phyloP scores from a whole-genome alignment of 2,888 invertebrate genomes.

The Eumerus sabulonum region DNA sequence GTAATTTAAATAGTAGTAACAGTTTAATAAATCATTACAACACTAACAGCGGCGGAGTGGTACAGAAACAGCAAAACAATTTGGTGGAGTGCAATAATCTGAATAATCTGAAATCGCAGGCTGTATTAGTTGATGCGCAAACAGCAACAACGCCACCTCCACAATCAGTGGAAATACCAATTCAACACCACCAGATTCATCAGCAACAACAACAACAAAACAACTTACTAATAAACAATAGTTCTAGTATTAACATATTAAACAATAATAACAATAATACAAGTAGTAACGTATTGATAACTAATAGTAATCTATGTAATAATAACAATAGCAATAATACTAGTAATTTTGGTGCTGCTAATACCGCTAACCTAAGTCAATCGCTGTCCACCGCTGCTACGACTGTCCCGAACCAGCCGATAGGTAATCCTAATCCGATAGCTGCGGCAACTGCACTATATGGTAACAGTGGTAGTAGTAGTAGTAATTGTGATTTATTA shows the following conservation, averaged over 20 bases:
- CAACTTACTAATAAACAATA: conserved; percentile 70
- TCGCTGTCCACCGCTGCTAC: conserved; percentile 39
- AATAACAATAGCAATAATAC: conserved; percentile 72
- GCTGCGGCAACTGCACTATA: conserved; percentile 29
- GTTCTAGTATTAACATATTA: conserved; percentile 70
- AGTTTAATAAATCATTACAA: conserved; percentile 57
- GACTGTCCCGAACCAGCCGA: conserved; percentile 20
- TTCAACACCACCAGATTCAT: conserved; percentile 36
- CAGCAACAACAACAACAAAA: conserved; percentile 57
- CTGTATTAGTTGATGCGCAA: conserved; percentile 75
- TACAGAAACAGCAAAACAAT: conserved; percentile 49
- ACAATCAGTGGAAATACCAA: conserved; percentile 59
- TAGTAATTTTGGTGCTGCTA: conserved; percentile 69
- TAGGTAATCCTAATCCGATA: conserved; percentile 28
- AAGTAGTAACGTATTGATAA: conserved; percentile 68
- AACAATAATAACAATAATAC: conserved; percentile 71
- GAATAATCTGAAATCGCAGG: conserved; percentile 63
- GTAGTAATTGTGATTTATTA: conserved; percentile 78
- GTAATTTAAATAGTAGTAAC: conserved; percentile 55
- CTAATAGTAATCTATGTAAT: conserved; percentile 69
- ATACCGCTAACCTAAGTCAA: conserved; percentile 48
- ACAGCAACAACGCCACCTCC: conserved; percentile 75
- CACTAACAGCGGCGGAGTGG: conserved; percentile 26
- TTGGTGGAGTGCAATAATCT: conserved; percentile 59
- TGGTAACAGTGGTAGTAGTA: conserved; percentile 72